Conservation (phyloP, 2,113 vertebrate genomes). For the Acrocephalus arundinaceus region DNA sequence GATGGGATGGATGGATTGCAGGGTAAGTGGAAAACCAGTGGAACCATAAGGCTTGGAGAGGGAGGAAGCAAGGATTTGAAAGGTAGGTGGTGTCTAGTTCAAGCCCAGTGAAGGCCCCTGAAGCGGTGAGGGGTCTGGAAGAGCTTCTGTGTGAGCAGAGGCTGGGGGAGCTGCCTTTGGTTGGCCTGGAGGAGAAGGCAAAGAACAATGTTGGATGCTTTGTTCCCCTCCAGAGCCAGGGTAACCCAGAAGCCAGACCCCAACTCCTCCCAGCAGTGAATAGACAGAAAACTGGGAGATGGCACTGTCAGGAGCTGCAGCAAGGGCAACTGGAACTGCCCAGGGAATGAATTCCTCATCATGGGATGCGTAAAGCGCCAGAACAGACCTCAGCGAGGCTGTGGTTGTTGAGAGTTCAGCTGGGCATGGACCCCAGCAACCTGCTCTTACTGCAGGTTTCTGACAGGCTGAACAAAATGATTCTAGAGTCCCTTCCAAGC, state of each 20-base stretch:
- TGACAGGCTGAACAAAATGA: background rate
- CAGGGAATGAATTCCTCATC: background rate
- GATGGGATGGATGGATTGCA: background rate
- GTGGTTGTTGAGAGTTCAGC: background rate
- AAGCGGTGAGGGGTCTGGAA: background rate
- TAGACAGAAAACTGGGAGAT: background rate
- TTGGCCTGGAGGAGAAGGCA: background rate
- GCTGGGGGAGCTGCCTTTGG: background rate
- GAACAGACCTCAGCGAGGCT: rapidly evolving
- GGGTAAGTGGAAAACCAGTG: background rate
- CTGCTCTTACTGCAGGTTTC: background rate
- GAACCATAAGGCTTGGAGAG: rapidly evolving
- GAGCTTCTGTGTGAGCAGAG: background rate
- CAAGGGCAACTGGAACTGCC: background rate
- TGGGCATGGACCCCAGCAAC: background rate
- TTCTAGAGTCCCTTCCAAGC: background rate
- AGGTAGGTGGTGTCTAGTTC: background rate
- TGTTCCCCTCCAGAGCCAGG: background rate
- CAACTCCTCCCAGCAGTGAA: background rate
- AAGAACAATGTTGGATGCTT: background rate
- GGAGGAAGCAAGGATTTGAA: background rate
- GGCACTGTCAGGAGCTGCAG: background rate
- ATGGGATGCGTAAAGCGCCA: background rate
- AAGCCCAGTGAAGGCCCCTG: background rate
- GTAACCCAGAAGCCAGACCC: background rate